phyloP scores from a whole-genome alignment of 1,140 invertebrate genomes.

The Aplysia californica region DNA sequence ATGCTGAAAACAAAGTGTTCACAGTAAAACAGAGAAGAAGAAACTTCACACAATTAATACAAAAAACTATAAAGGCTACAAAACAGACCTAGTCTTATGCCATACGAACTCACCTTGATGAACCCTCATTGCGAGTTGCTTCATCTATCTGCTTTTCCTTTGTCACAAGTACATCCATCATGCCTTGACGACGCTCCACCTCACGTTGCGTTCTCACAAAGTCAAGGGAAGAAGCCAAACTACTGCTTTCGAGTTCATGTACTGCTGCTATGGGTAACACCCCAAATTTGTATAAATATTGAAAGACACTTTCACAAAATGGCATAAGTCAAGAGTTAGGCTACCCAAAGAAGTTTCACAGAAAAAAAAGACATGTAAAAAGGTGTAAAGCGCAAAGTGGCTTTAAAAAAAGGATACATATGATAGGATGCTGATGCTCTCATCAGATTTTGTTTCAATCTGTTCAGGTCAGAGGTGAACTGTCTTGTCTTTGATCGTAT shows the following conservation, averaged over 20 bases:
- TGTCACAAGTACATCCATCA: slow-evolving; percentile 62
- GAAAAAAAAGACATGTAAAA: no score
- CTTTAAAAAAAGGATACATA: slow-evolving; percentile 63
- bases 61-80: no score
- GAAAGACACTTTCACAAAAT: no score
- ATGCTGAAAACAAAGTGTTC: no score
- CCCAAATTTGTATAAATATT: no score
- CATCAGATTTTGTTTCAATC: slow-evolving; percentile 56
- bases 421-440: slow-evolving; percentile 57
- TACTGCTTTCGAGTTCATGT: not conserved
- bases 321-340: no score
- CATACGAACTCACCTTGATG: slow-evolving; percentile 22
- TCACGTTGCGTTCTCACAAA: slow-evolving; percentile 61
- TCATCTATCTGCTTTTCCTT: slow-evolving; percentile 65
- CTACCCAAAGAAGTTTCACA: no score
- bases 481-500: slow-evolving; percentile 53
- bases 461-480: slow-evolving; percentile 56
- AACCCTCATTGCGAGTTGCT: slow-evolving; percentile 58
- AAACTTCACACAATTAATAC: no score
- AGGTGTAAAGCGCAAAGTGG: no score
- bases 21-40: no score
- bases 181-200: slow-evolving; percentile 62
- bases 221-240: not conserved
- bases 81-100: no score
- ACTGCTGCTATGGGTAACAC: not conserved